Percentiles rank a stretch among this genome's conserved stretches.
These are phyloP conservation scores for Hystrix brachyura DNA, from an alignment of 2,113 vertebrate species.

Conservation along the genomic window DNA sequence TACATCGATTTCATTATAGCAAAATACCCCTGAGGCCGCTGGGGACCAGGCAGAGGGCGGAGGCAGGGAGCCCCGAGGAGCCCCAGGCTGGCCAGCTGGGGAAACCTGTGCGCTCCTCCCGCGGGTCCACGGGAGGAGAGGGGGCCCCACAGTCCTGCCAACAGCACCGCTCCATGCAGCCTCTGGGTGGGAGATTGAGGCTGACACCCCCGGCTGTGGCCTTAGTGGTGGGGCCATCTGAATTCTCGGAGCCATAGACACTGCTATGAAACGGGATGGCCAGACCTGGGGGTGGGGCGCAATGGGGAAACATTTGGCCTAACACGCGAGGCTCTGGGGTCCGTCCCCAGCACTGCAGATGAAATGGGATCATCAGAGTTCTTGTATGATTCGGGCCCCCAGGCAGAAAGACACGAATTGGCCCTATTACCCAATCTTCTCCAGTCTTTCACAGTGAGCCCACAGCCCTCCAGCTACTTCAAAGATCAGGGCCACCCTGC, in stretches of 20 bases:
- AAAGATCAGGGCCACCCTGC: neutral
- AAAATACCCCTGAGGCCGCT: fast-evolving
- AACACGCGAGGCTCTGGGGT: neutral
- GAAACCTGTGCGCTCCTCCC: fast-evolving
- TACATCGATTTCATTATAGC: neutral
- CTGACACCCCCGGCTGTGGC: no score
- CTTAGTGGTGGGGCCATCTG: neutral
- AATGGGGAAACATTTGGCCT: neutral
- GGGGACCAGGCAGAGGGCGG: neutral
- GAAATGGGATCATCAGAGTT: fast-evolving
- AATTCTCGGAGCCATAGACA: neutral
- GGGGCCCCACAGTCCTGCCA: fast-evolving
- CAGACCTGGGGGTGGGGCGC: no score
- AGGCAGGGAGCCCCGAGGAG: fast-evolving
- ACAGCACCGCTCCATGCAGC: fast-evolving
- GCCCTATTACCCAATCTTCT: fast-evolving
- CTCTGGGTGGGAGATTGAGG: fast-evolving
- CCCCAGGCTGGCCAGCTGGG: neutral
- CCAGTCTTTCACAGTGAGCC: neutral
- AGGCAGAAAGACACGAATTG: fast-evolving
- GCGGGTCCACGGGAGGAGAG: fast-evolving
- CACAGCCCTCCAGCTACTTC: neutral
- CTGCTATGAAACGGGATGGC: neutral
- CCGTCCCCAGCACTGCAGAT: no score
- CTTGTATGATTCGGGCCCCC: fast-evolving